phyloP scores from a whole-genome alignment of 2,888 invertebrate genomes.

The Pasiphila rectangulata region DNA sequence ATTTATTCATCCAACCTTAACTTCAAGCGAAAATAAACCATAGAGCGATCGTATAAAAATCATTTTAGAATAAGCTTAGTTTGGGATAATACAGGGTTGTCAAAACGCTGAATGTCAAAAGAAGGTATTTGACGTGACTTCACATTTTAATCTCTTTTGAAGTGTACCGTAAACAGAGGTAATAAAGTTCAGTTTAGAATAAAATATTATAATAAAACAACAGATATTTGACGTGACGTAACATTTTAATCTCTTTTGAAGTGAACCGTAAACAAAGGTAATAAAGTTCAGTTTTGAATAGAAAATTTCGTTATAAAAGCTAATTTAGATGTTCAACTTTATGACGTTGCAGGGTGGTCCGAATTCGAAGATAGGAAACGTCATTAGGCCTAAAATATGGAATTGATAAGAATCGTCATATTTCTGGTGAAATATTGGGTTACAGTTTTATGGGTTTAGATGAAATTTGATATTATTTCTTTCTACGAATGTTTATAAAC shows the following conservation, averaged over 20 bases:
- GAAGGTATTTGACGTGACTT: conserved; percentile 30
- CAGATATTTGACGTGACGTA: conserved; percentile 30
- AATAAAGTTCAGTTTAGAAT: conserved; percentile 15
- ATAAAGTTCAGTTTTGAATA: conserved; percentile 17
- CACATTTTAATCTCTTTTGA: conserved; percentile 16
- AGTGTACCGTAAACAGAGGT: neutral
- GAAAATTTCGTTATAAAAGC: neutral
- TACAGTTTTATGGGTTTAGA: conserved; percentile 16
- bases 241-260: conserved; percentile 19
- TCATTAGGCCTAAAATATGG: conserved; percentile 26
- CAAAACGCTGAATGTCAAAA: conserved; percentile 25
- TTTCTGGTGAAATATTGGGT: conserved; percentile 28
- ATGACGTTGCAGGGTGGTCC: conserved; percentile 28
- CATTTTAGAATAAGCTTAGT: neutral
- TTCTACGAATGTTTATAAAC: conserved; percentile 1
- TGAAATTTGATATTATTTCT: conserved; percentile 25
- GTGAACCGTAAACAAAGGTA: neutral
- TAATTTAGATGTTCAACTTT: conserved; percentile 27
- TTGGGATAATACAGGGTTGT: conserved; percentile 16
- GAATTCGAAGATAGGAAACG: conserved; percentile 23
- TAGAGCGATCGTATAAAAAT: neutral
- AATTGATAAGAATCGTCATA: conserved; percentile 29
- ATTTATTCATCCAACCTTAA: neutral
- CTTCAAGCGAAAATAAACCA: conserved; percentile 11
- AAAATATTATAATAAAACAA: neutral